Evolutionary conservation across 2,888 invertebrate species (phyloP).

Genomic region (Maniola hyperantus): DNA sequence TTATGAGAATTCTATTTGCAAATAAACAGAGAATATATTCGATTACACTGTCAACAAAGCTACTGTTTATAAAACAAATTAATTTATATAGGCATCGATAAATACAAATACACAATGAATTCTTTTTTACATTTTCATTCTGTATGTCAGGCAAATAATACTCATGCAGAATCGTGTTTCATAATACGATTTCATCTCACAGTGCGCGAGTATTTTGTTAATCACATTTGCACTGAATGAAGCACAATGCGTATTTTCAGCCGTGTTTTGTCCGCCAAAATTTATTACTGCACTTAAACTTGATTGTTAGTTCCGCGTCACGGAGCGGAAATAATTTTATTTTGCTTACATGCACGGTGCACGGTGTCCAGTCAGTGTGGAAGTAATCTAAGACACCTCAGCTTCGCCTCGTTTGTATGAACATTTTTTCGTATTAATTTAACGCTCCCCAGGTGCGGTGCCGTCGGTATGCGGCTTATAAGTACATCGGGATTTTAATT

Average conservation of each 20-base stretch:
- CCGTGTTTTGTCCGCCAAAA: slow-evolving; percentile 44
- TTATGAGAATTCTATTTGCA: neutral
- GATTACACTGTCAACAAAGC: slow-evolving; percentile 8
- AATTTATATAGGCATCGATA: slow-evolving; percentile 13
- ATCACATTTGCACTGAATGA: slow-evolving; percentile 44
- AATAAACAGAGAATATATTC: neutral
- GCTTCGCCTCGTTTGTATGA: slow-evolving; percentile 42
- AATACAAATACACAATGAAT: slow-evolving; percentile 11
- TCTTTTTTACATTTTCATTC: slow-evolving; percentile 20
- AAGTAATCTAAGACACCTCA: slow-evolving; percentile 43
- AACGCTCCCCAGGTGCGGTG: slow-evolving; percentile 68
- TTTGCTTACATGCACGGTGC: slow-evolving; percentile 31
- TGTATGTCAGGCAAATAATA: slow-evolving; percentile 33
- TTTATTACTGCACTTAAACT: slow-evolving; percentile 47
- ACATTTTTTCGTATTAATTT: slow-evolving; percentile 59
- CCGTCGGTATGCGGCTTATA: slow-evolving; percentile 63
- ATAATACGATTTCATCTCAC: slow-evolving; percentile 41
- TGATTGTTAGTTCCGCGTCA: slow-evolving; percentile 45
- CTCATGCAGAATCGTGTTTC: slow-evolving; percentile 35
- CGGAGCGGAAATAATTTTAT: slow-evolving; percentile 43
- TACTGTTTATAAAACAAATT: slow-evolving; percentile 10
- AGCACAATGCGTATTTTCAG: slow-evolving; percentile 43
- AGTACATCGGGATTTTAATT: slow-evolving; percentile 73
- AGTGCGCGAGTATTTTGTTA: slow-evolving; percentile 44
- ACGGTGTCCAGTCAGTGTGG: slow-evolving; percentile 34